These are phyloP conservation scores for Tipula vernalis DNA, from an alignment of 2,888 invertebrate species.

Conservation along the genomic window DNA sequence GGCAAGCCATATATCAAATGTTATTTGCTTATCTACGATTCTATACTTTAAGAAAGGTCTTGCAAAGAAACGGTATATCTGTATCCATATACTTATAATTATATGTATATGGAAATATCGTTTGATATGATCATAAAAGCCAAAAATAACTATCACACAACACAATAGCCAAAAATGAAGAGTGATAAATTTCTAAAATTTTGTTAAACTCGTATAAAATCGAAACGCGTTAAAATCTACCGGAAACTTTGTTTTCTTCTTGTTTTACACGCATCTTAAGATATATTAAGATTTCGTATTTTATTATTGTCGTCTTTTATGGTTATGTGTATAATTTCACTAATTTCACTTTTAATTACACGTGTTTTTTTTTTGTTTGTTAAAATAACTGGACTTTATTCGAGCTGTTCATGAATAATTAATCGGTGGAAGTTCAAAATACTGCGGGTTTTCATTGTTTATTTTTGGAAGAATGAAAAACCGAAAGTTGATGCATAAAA, in stretches of 20 bases:
- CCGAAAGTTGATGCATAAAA: not conserved
- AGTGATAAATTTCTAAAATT: not conserved
- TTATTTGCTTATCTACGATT: not conserved
- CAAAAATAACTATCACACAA: not conserved
- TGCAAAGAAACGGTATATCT: not conserved
- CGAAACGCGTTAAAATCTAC: not conserved
- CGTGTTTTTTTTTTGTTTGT: not conserved
- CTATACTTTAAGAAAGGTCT: not conserved
- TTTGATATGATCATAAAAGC: not conserved
- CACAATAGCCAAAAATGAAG: not conserved
- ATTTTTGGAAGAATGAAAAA: not conserved
- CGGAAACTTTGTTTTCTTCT: not conserved
- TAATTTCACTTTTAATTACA: not conserved
- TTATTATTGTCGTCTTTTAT: not conserved
- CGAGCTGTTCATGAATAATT: not conserved
- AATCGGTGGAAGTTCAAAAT: not conserved
- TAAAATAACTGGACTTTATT: not conserved
- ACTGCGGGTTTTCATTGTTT: not conserved
- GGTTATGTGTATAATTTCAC: not conserved
- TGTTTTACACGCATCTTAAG: not conserved
- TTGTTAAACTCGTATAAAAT: not conserved
- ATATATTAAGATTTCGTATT: not conserved
- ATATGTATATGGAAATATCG: not conserved
- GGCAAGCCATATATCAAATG: not conserved
- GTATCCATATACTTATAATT: not conserved